phyloP scores from a whole-genome alignment of 2,888 invertebrate species.

The Branchellion lobata region DNA sequence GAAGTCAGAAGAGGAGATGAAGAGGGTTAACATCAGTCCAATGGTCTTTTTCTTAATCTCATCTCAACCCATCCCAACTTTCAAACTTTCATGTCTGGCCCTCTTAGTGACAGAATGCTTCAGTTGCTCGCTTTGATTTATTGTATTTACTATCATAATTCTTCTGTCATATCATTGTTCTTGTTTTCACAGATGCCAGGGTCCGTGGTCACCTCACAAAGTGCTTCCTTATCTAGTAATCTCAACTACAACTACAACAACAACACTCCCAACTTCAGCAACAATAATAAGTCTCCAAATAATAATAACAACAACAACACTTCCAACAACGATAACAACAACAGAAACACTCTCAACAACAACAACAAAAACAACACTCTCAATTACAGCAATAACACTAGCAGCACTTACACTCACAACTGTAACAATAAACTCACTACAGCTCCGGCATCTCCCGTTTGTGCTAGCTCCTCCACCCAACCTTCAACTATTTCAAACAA shows the following conservation, averaged over 20 bases:
- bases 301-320: not conserved
- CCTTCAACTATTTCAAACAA: no score
- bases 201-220: not conserved
- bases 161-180: no score
- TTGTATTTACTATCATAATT: no score
- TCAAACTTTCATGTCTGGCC: not conserved
- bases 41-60: not conserved
- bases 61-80: not conserved
- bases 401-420: no score
- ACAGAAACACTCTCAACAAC: not conserved
- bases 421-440: no score
- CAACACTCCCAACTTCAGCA: slow-evolving; percentile 2
- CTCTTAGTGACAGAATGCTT: no score
- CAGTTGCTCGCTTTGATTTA: no score
- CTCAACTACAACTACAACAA: not conserved
- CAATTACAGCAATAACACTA: no score
- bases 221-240: not conserved
- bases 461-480: no score
- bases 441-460: no score
- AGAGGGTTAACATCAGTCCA: not conserved
- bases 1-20: not conserved
- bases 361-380: not conserved
- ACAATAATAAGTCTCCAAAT: slow-evolving; percentile 2
- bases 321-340: not conserved
- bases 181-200: not conserved